Evolutionary conservation across 1,140 invertebrate species (phyloP), one percentile per base, ranked within the genome.

Genomic region (Scaptodrosophila lebanonensis): DNA sequence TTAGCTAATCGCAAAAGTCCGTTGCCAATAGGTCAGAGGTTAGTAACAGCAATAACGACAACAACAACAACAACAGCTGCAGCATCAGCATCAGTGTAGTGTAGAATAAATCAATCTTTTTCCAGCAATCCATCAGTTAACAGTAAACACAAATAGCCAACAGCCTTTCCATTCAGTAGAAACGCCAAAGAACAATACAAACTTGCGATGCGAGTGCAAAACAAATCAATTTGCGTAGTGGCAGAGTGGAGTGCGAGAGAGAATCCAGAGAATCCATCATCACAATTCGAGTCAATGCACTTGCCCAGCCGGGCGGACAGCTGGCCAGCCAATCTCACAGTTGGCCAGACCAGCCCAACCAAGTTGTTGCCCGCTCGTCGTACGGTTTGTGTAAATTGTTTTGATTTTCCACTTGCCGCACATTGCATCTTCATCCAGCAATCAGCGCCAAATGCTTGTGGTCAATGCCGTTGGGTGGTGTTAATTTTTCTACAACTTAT

Each of bases 401-500:
- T 82, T 77, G 59, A 56, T 58, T 65, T 60, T 45, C 53, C 57
- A 60, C 59, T 62, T 51, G 49, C 47, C 54, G 30, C 18, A 13
- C 43, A 0, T 30, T 1, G 25, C 13, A 4, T 29, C 3, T 20
- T 16, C 44, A 1, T 3, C 30, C 15, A 27, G 44, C 44, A 18
- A 32, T 15, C 27, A 36, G 36, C 38, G 8, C 5, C 48, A 18
- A 40, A 59, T 40, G 60, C 51, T 71, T 72, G 68, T 71, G 68
- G 68, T 71, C 68, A 71, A 61, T 62, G 67, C 67, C 61, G 45
- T 66, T 59, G 75, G 59, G 54, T 77, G 75, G 73, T 77, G 73
- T 79, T 77, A 77, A 77, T 77, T 82, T 73, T 82, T 82, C 64
- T 73, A 82, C 73, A 82, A 66, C 73, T 77, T 82, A 77, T 77